These are phyloP conservation scores for Murina feae DNA, from an alignment of 2,113 vertebrate species.

Conservation along the genomic window DNA sequence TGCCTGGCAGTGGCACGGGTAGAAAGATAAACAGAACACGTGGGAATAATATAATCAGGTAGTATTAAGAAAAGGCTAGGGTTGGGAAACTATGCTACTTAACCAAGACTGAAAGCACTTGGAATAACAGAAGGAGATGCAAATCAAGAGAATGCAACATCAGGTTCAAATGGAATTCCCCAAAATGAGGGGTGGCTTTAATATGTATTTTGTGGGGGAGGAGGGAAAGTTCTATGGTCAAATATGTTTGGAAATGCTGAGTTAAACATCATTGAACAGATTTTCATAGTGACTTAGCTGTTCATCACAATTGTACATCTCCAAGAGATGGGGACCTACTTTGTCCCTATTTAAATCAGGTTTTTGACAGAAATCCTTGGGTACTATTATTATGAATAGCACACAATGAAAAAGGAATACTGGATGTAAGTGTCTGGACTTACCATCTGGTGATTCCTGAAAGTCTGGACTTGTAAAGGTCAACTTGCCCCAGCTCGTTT, in stretches of 20 bases:
- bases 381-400: neutral
- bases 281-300: neutral
- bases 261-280: neutral
- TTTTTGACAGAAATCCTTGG: neutral
- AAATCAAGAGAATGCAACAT: neutral
- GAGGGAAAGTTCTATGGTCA: neutral
- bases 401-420: neutral
- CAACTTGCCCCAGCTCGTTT: too few species aligned
- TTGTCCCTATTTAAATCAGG: neutral
- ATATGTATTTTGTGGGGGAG: neutral
- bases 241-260: neutral
- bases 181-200: neutral
- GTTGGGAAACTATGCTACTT: neutral
- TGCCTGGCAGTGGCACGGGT: neutral
- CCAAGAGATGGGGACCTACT: neutral
- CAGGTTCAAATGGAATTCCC: neutral
- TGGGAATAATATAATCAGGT: neutral
- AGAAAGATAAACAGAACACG: neutral
- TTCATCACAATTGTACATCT: neutral
- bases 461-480: neutral
- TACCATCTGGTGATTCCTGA: neutral
- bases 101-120: neutral
- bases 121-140: neutral
- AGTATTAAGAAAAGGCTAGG: neutral
- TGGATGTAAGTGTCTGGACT: neutral